phyloP scores from a whole-genome alignment of 2,797 vertebrate species.

The Enteromius paludinosus region DNA sequence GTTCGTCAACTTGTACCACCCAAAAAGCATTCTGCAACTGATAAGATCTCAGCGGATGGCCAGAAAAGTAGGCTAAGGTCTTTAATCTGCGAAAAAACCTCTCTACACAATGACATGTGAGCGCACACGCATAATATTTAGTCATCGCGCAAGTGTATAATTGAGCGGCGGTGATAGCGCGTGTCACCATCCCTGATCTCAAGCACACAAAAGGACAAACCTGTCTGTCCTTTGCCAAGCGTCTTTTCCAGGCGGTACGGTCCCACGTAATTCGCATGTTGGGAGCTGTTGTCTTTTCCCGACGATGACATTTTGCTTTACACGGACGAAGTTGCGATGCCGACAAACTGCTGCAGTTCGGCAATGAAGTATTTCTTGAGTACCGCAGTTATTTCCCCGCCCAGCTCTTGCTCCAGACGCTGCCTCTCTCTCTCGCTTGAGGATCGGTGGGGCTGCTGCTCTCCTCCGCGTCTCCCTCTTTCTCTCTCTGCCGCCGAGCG shows the following conservation, averaged over 20 bases:
- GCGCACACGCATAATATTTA: conserved; percentile 17
- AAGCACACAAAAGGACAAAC: conserved; percentile 77
- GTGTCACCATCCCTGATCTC: conserved; percentile 15
- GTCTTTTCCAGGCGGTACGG: conserved; percentile 99
- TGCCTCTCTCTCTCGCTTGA: conserved; percentile 54
- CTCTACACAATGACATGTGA: conserved; percentile 36
- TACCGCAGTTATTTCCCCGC: conserved; percentile 67
- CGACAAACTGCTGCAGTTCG: conserved; percentile 51
- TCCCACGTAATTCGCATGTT: conserved; percentile 98
- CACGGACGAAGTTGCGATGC: conserved; percentile 41
- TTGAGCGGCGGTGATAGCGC: conserved; percentile 18
- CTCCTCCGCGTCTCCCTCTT: conserved; percentile 54
- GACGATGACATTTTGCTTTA: conserved; percentile 87
- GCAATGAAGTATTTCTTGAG: conserved; percentile 62
- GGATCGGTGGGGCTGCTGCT: conserved; percentile 62
- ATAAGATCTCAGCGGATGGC: not conserved
- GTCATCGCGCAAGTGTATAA: conserved; percentile 19
- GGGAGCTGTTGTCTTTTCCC: conserved; percentile 95
- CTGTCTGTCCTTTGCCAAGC: conserved; percentile 99
- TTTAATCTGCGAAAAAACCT: conserved; percentile 21
- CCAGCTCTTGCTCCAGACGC: conserved; percentile 61
- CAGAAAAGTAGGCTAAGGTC: conserved; percentile 33
- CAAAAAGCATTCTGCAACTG: conserved; percentile 4
- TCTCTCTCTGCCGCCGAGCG: conserved; percentile 53
- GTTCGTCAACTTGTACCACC: not conserved